Evolutionary conservation across 2,888 invertebrate species (phyloP).

Genomic region (Ctenicera cuprea): DNA sequence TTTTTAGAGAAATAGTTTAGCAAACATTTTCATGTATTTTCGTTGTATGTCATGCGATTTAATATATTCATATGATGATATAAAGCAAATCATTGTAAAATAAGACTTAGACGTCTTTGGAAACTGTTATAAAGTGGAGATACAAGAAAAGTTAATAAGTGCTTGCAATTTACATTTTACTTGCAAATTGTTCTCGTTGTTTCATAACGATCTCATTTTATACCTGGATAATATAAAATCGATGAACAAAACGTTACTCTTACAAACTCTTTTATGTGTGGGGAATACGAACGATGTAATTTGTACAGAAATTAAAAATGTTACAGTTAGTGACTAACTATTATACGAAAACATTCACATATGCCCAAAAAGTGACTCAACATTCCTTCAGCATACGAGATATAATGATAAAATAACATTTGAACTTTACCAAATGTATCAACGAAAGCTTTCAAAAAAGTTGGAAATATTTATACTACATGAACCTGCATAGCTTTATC

Average conservation of each 20-base stretch:
- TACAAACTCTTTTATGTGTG: background rate
- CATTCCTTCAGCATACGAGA: too few relatives aligned
- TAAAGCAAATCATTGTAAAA: conserved; percentile 7
- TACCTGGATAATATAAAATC: conserved; percentile 36
- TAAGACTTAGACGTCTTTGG: background rate
- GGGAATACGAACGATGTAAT: background rate
- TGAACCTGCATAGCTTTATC: background rate
- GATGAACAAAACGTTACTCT: conserved; percentile 11
- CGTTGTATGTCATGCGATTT: background rate
- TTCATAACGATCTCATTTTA: conserved; percentile 39
- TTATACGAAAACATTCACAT: too few relatives aligned
- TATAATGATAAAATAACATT: background rate
- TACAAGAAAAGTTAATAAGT: conserved; percentile 38
- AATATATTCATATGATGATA: background rate
- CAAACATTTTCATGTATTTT: background rate
- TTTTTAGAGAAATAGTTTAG: background rate
- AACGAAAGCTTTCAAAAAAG: background rate
- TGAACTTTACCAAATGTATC: background rate
- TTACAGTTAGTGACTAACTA: too few relatives aligned
- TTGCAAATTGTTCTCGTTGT: conserved; percentile 38
- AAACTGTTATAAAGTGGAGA: conserved; percentile 30
- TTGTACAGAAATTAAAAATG: conserved; percentile 12
- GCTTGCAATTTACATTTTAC: conserved; percentile 38
- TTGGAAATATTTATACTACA: background rate
- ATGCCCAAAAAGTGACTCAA: background rate